Evolutionary conservation across 2,888 invertebrate genomes (phyloP), one percentile per base, ranked within the genome.

Genomic region (Chrysolina haemoptera): DNA sequence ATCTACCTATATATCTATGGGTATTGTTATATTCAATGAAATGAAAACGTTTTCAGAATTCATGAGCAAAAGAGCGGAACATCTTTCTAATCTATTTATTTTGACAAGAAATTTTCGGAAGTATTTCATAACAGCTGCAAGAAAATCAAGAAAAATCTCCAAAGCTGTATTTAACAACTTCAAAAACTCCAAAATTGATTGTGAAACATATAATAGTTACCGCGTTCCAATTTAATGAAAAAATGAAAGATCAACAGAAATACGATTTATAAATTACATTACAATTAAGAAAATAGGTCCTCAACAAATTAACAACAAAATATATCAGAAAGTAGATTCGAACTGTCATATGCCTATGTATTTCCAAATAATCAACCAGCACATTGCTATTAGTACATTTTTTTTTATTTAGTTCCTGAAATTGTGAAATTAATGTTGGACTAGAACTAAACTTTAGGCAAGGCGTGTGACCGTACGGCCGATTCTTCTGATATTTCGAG

Each of bases 211-310:
- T 18, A 53, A 53, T 53, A 18, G 22, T 20, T 22, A 59, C 6
- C 22, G n/a, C 16, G 14, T 35, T 27, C 11, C 12, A 35, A 59
- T n/a, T 59, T 20, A 27, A 59, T 59, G 11, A 22, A 59, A 59
- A 55, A 59, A 59, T 8, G 0, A n/a, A 27, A 55, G 55, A n/a
- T 14, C 4, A 59, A 59, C 14, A 59, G 11, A 27, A 35, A 59
- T 27, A 35, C 14, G 35, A 59, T n/a, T 14, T 59, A 59, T 59
- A 59, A 20, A 53, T 53, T 53, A 53, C 53, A 53, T 53, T 48
- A 53, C 16, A 53, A 50, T 50, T 9, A 50, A 2, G 48, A 53
- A 53, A 53, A 18, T 53, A 12, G 53, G 18, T 12, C 11, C 20
- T 12, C 18, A 20, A 53, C 53, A 20, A 53, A 20, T 9, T 4